A percentile compares a stretch with the other conserved stretches of the same genome.
These are phyloP conservation scores for Silurus aristotelis DNA, from an alignment of 2,797 vertebrate genomes.

Conservation along the genomic window DNA sequence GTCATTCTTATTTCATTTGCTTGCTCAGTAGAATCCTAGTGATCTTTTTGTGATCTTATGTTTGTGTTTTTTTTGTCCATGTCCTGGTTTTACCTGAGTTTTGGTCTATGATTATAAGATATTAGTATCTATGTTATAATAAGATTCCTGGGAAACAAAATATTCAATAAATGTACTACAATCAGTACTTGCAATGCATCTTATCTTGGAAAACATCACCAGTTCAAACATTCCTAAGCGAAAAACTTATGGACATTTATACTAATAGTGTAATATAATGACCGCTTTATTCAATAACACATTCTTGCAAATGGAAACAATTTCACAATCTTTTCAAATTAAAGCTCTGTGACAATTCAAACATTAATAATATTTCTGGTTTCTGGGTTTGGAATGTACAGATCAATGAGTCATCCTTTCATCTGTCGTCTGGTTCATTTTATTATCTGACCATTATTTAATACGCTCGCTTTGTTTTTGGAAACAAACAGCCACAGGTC, in stretches of 20 bases:
- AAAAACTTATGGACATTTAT: not conserved
- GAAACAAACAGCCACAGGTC: constrained; percentile 23
- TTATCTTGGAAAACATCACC: not conserved
- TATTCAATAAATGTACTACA: no score
- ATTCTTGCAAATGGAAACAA: not conserved
- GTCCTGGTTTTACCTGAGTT: not conserved
- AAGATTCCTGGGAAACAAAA: not conserved
- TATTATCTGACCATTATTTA: constrained; percentile 22
- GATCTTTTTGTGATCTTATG: not conserved
- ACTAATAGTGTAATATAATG: not conserved
- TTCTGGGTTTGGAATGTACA: not conserved
- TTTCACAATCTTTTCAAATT: not conserved
- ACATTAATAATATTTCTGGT: not conserved
- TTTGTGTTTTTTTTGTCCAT: not conserved
- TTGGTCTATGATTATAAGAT: not conserved
- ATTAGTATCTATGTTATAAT: constrained; percentile 3
- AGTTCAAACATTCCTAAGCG: not conserved
- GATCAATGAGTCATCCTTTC: not conserved
- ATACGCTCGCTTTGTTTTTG: not conserved
- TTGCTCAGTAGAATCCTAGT: not conserved
- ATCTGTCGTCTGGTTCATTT: constrained; percentile 18
- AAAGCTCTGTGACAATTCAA: not conserved
- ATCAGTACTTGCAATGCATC: not conserved
- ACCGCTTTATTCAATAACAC: not conserved
- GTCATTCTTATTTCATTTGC: not conserved